Evolutionary conservation across 1,140 invertebrate genomes (phyloP), one percentile per base, ranked within the genome.

Genomic region (Vanessa atalanta): DNA sequence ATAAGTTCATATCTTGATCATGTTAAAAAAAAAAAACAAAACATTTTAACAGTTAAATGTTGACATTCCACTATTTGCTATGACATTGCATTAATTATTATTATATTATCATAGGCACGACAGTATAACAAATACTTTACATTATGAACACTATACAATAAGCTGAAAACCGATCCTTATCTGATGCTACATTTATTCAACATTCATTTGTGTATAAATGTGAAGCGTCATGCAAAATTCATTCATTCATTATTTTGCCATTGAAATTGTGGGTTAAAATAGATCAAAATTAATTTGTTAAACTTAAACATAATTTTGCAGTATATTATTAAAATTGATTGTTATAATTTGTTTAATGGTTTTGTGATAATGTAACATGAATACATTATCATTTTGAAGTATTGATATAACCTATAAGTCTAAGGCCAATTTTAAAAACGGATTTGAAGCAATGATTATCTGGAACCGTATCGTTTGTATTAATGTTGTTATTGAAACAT

Each of bases 401-500:
- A 9, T 9, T 8, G 37, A 9, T 43, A 43, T 43, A 43, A 43
- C 37, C 9, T 1, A 8, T 7, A 43, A 43, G 37, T 2, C 8
- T 43, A 43, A 43, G 37, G 37, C 37, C 5, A 43, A 8, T 8
- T 43, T 43, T 9, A 9, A 9, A 9, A 43, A 43, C 37, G 37
- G 9, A 43, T 43, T 43, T 43, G 37, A 43, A 43, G 37, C 9
- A 43, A 43, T 43, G 37, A 43, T 43, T 43, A 43, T 43, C 37
- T 8, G 7, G 37, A 8, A 9, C 1, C 9, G 37, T 43, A 43
- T 43, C 53, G 13, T 57, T 9, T 8, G n/a, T 12, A 23, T 13
- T 13, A 4, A 12, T 20, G 53, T 15, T 50, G 13, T 57, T 23
- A 23, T 57, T 57, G 51, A 65, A 72, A 26, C 60, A 67, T 73